These are phyloP conservation scores for Hirtodrosophila cameraria DNA, from an alignment of 2,888 invertebrate species.

Conservation along the genomic window DNA sequence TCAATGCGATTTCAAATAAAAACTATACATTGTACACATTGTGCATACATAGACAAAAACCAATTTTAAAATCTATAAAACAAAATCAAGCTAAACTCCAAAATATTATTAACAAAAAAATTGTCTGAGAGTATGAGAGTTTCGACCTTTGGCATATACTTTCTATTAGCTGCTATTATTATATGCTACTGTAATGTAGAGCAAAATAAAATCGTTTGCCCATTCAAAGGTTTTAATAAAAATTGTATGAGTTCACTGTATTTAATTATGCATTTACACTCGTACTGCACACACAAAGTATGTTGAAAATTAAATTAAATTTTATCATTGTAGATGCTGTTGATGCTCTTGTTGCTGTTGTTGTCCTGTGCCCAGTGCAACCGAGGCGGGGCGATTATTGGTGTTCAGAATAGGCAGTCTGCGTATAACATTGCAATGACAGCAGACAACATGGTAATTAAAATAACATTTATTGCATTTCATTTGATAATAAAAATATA, in stretches of 20 bases:
- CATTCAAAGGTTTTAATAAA: constrained; percentile 77
- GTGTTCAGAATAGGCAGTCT: constrained; percentile 10
- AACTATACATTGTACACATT: too few species aligned
- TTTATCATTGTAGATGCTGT: too few species aligned
- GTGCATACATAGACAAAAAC: not conserved
- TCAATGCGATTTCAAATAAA: too few species aligned
- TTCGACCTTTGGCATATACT: constrained; percentile 20
- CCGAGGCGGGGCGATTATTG: constrained; percentile 38
- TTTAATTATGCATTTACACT: constrained; percentile 70
- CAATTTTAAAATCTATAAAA: not conserved
- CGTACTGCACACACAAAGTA: constrained; percentile 39
- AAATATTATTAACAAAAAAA: not conserved
- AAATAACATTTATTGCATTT: constrained; percentile 65
- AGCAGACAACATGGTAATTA: constrained; percentile 48
- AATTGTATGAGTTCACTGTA: constrained; percentile 74
- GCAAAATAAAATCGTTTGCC: constrained; percentile 69
- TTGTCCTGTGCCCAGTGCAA: constrained; percentile 26
- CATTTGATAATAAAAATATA: constrained; percentile 43
- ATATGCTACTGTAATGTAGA: constrained; percentile 39
- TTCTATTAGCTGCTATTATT: constrained; percentile 14
- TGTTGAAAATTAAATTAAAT: constrained; percentile 71
- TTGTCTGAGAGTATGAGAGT: constrained; percentile 25
- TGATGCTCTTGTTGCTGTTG: too few species aligned
- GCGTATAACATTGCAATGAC: constrained; percentile 21
- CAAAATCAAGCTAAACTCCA: not conserved